Evolutionary conservation across 2,888 invertebrate genomes (phyloP), one percentile per base, ranked within the genome.

Genomic region (Andrena fulva): DNA sequence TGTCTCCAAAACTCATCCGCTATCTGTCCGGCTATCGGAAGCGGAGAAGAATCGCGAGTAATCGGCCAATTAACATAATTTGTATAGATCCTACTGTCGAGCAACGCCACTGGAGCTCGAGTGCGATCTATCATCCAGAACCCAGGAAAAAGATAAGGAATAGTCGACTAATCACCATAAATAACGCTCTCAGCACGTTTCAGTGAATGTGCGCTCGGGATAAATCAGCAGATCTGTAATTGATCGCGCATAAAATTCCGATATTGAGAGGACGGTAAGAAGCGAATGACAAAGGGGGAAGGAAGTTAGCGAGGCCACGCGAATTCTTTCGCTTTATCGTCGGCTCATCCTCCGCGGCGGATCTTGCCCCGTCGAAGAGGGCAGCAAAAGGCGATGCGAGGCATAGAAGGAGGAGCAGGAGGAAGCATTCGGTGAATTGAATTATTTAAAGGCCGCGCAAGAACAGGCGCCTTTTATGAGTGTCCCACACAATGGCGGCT

Each of bases 351-450:
- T 76, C 50, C 70, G 52, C 73, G 73, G 66, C 31, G 66, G 59
- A 29, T 66, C 79, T 75, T 76, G 77, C 63, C 80, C 82, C 75
- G 80, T 24, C 64, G 79, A 74, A 73, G 77, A 82, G 83, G 42
- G 79, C 80, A 80, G 87, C 86, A 80, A 84, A 87, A 84, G 85
- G 75, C 79, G 85, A 78, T 77, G 70, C 85, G 82, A 85, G 82
- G 24, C 56, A 27, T 10, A 27, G 56, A 24, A 73, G 82, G 77
- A 85, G 82, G 85, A 77, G 84, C 73, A 87, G 83, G 79, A 88
- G 89, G 89, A 89, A 90, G 90, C 90, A 89, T 93, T 92, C 90
- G 92, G 89, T 92, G 92, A 93, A 93, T 92, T 92, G 92, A 93
- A 92, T 93, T 92, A 93, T 93, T 92, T 92, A 91, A 92, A 92